A percentile compares a stretch with the other conserved stretches of the same genome.
Evolutionary conservation across 2,888 invertebrate species (phyloP).

Genomic region (Unio delphinus): DNA sequence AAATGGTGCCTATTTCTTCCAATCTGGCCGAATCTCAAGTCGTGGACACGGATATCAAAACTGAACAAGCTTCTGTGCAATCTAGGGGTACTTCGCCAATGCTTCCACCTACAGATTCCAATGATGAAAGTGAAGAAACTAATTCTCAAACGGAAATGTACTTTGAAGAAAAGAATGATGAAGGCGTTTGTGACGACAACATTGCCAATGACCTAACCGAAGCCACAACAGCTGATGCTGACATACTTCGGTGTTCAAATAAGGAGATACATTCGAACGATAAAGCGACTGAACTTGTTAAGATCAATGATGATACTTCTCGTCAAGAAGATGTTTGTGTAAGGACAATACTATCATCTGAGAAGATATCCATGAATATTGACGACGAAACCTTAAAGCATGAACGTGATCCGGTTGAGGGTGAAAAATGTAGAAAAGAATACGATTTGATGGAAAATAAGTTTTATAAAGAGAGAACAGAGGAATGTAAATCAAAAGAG

Average conservation of each 20-base stretch:
- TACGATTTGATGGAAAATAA: too few relatives aligned
- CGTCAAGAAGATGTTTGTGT: too few relatives aligned
- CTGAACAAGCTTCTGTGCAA: slow-evolving; percentile 49
- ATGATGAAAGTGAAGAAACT: slow-evolving; percentile 30
- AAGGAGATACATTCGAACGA: too few relatives aligned
- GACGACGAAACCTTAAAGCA: too few relatives aligned
- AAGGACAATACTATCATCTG: too few relatives aligned
- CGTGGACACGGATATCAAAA: slow-evolving; percentile 34
- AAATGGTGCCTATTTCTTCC: slow-evolving; percentile 30
- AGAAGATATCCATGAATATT: too few relatives aligned
- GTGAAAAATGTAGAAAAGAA: too few relatives aligned
- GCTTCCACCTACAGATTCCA: slow-evolving; percentile 46
- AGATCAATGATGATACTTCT: too few relatives aligned
- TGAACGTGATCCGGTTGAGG: too few relatives aligned
- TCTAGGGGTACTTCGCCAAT: slow-evolving; percentile 65
- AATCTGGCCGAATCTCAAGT: slow-evolving; percentile 24
- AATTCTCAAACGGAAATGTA: slow-evolving; percentile 22
- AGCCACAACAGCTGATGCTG: not conserved
- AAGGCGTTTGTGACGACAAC: slow-evolving; percentile 1
- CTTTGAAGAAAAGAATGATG: slow-evolving; percentile 30
- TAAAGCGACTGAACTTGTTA: too few relatives aligned
- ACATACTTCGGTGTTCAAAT: not conserved
- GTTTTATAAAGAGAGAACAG: too few relatives aligned
- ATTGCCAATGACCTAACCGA: too few relatives aligned
- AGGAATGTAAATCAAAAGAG: not conserved